phyloP scores from a whole-genome alignment of 2,797 vertebrate species.

The Furcifer pardalis region DNA sequence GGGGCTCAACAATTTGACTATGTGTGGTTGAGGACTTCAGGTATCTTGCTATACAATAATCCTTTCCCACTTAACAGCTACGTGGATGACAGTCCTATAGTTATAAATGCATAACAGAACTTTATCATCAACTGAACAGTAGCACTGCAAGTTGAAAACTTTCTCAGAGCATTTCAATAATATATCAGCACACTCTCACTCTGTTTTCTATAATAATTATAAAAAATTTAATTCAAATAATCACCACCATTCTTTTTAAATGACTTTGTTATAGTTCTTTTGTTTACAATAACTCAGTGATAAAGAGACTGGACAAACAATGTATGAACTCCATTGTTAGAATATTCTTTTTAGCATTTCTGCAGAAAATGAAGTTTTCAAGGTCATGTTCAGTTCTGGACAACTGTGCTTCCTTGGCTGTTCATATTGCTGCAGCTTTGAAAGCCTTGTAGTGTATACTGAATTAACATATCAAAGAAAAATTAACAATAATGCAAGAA shows the following conservation, averaged over 20 bases:
- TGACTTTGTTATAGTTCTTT: neutral
- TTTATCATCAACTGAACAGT: neutral
- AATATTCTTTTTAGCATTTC: neutral
- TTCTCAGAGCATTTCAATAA: neutral
- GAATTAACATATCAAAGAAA: conserved; percentile 19
- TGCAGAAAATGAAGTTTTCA: conserved; percentile 9
- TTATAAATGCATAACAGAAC: no score
- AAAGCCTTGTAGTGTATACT: conserved; percentile 2
- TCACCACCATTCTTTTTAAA: neutral
- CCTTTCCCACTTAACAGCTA: neutral
- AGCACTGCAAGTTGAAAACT: no score
- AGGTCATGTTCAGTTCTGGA: neutral
- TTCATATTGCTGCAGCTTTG: conserved; percentile 2
- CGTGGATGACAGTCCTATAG: no score
- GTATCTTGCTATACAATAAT: no score
- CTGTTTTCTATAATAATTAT: no score
- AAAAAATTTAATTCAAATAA: no score
- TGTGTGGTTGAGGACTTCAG: no score
- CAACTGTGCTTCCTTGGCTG: neutral
- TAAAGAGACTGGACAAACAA: neutral
- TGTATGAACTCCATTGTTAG: neutral
- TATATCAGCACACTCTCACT: neutral
- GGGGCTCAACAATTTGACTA: no score
- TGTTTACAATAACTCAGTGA: neutral
- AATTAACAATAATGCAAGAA: neutral